Conservation (phyloP, 2,888 invertebrate species). For the Malacosoma neustria region DNA sequence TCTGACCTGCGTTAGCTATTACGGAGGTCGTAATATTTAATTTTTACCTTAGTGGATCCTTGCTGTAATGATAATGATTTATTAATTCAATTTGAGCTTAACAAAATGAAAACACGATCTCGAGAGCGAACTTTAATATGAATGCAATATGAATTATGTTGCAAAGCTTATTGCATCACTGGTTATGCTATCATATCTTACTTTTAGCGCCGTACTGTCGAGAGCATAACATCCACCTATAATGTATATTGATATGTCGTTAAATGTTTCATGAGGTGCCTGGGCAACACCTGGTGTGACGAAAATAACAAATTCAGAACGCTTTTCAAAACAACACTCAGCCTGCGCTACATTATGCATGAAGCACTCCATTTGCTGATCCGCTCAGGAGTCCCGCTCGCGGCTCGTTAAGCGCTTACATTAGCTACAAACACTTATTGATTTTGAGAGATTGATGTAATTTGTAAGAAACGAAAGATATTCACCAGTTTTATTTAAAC, state of each 20-base stretch:
- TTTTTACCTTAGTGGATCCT: too few relatives aligned
- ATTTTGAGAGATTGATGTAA: conserved; percentile 64
- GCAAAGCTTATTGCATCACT: too few relatives aligned
- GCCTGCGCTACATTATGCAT: conserved; percentile 70
- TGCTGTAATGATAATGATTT: too few relatives aligned
- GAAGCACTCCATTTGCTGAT: conserved; percentile 74
- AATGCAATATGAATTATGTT: too few relatives aligned
- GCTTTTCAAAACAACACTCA: conserved; percentile 74
- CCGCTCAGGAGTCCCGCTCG: conserved; percentile 70
- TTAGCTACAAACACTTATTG: conserved; percentile 72
- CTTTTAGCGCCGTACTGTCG: too few relatives aligned
- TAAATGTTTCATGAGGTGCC: conserved; percentile 67
- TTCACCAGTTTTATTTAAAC: conserved; percentile 15
- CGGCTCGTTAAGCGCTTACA: conserved; percentile 73
- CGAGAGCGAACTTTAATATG: too few relatives aligned
- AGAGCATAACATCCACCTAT: neutral
- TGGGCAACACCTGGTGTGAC: conserved; percentile 67
- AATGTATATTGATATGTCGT: conserved; percentile 48
- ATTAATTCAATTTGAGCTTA: too few relatives aligned
- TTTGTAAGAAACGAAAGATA: conserved; percentile 33
- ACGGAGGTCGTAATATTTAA: too few relatives aligned
- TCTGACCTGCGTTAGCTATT: too few relatives aligned
- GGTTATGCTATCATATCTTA: too few relatives aligned
- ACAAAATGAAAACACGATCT: too few relatives aligned
- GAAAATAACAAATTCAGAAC: conserved; percentile 72